Evolutionary conservation across 1,140 invertebrate genomes (phyloP).

Genomic region (Cotesia typhae): DNA sequence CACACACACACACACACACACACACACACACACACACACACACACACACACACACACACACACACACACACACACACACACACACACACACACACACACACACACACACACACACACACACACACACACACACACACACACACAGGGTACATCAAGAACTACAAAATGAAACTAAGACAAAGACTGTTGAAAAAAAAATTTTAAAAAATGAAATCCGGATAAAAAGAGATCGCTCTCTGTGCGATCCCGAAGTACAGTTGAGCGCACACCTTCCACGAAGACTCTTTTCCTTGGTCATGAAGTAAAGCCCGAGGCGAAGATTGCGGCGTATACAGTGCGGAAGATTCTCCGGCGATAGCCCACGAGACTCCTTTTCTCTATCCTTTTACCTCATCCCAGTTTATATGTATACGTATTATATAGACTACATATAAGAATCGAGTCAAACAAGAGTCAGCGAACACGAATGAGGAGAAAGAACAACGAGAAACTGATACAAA

Average conservation of each 20-base stretch:
- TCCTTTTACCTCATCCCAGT: too few species aligned
- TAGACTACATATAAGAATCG: too few species aligned
- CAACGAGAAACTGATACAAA: neutral
- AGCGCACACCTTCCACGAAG: slow-evolving; percentile 9
- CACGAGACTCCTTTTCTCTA: neutral
- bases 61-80: neutral
- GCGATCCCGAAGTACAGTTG: slow-evolving; percentile 2
- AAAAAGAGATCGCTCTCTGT: slow-evolving; percentile 9
- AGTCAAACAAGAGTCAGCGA: neutral
- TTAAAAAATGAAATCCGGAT: neutral
- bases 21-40: neutral
- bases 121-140: neutral
- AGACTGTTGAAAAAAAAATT: neutral
- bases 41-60: neutral
- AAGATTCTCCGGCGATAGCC: slow-evolving; percentile 8
- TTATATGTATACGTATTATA: too few species aligned
- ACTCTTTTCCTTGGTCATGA: slow-evolving; percentile 27
- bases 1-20: neutral
- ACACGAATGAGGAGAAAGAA: neutral
- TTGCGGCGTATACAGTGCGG: slow-evolving; percentile 17
- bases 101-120: neutral
- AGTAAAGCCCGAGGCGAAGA: slow-evolving; percentile 23
- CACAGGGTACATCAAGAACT: neutral
- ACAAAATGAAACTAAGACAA: neutral
- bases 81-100: neutral